Evolutionary conservation across 2,113 vertebrate species (phyloP), one percentile per base, ranked within the genome.

Genomic region (Etheostoma cragini): DNA sequence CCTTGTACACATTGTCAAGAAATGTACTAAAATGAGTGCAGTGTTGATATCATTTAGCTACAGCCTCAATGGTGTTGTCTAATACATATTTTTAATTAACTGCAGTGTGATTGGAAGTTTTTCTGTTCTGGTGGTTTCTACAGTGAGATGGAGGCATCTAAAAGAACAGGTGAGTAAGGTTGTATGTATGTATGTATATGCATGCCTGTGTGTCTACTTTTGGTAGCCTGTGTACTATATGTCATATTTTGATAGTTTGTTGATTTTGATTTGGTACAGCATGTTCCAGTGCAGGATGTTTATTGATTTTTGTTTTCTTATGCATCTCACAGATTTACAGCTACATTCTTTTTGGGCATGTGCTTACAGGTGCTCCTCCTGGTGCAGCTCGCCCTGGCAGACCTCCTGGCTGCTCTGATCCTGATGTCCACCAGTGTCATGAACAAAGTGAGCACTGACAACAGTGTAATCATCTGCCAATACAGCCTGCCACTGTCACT

Each of bases 301-400:
- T 66, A 3, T 53, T 61, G 5, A 26, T n/a, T 33, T 26, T 38
- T n/a, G 8, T 38, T 24, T 22, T 56, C n/a, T 13, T 22, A 2
- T 45, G 63, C 0, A 26, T 24, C 21, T 24, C 6, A 42, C 19
- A 60, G 54, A 10, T 76, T 64, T 26, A 8, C 15, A 68, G 1
- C 46, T 54, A 2, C 24, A 17, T 22, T 6, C 7, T 47, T 69
- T 15, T 22, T 30, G 8, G 57, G 24, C 72, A 15, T 62, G 30
- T 88, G 26, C 70, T 71, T 78, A 24, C 74, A 91, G 89, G 88
- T 88, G 21, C 91, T 92, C 0, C 92, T 96, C 7, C 90, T 97
- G 61, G 89, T 94, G 81, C 96, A 96, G 73, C 92, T 97, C 0
- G 87, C 96, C 16, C 85, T 96, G 72, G 95, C 96, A 1, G 96